Evolutionary conservation across 2,888 invertebrate genomes (phyloP).

Genomic region (Crocallis elinguaria): DNA sequence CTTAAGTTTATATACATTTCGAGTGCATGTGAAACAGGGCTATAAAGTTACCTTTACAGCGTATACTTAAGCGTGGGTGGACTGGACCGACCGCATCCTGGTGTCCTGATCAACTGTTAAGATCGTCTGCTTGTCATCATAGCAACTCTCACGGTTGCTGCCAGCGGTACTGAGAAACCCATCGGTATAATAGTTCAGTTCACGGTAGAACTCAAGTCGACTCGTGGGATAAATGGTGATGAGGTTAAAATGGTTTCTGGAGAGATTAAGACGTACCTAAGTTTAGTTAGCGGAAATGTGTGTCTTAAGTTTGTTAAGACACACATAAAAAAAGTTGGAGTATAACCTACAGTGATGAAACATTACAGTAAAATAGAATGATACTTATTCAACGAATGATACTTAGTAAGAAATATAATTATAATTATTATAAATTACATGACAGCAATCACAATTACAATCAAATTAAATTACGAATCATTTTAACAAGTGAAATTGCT

Average conservation of each 20-base stretch:
- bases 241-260: neutral
- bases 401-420: too few relatives aligned
- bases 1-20: too few relatives aligned
- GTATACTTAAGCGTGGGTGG: constrained; percentile 17
- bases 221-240: neutral
- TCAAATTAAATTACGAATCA: too few relatives aligned
- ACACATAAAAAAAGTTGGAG: too few relatives aligned
- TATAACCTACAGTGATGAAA: too few relatives aligned
- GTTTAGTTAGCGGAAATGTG: too few relatives aligned
- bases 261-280: neutral
- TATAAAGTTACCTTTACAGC: neutral
- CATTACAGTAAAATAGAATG: too few relatives aligned
- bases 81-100: constrained; percentile 11
- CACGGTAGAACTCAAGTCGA: neutral
- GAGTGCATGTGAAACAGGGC: neutral
- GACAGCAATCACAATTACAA: too few relatives aligned
- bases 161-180: constrained; percentile 14
- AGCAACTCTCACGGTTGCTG: constrained; percentile 13
- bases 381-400: too few relatives aligned
- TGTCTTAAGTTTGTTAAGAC: too few relatives aligned
- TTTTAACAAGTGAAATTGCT: too few relatives aligned
- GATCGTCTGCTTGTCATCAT: constrained; percentile 3
- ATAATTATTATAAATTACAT: too few relatives aligned
- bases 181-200: constrained; percentile 1
- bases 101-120: constrained; percentile 4